Percentiles rank a stretch among this genome's conserved stretches.
Evolutionary conservation across 2,113 vertebrate genomes (phyloP).

Genomic region (Sporophila hypoxantha): DNA sequence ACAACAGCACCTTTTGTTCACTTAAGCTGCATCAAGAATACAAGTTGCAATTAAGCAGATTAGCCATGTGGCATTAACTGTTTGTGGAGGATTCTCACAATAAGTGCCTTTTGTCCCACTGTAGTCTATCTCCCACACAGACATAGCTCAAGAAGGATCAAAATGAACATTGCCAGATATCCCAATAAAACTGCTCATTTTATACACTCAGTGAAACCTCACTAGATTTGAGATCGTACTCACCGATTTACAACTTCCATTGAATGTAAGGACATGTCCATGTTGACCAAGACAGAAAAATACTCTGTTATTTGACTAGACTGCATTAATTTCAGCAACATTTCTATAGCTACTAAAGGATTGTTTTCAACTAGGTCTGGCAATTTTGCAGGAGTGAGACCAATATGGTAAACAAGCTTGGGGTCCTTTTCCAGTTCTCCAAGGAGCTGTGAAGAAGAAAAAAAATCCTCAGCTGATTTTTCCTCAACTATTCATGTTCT

Average conservation of each 20-base stretch:
- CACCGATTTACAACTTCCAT: slow-evolving; percentile 99
- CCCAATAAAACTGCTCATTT: background rate
- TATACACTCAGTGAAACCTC: background rate
- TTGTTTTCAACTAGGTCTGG: slow-evolving; percentile 98
- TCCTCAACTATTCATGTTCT: background rate
- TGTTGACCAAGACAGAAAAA: slow-evolving; percentile 96
- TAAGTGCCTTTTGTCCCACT: background rate
- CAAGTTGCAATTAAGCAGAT: background rate
- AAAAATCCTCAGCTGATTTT: background rate
- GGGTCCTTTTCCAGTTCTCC: slow-evolving; percentile 94
- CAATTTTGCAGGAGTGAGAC: slow-evolving; percentile 90
- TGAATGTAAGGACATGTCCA: slow-evolving; percentile 98
- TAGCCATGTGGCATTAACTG: background rate
- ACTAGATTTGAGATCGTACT: background rate
- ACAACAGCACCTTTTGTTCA: background rate
- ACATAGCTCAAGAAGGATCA: background rate
- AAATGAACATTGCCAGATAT: background rate
- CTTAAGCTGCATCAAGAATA: background rate
- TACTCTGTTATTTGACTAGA: slow-evolving; percentile 98
- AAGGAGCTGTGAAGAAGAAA: slow-evolving; percentile 76
- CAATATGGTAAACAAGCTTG: slow-evolving; percentile 96
- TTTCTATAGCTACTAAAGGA: slow-evolving; percentile 96
- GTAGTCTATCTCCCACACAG: background rate
- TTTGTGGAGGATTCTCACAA: background rate
- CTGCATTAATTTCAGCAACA: slow-evolving; percentile 97